Evolutionary conservation across 2,113 vertebrate genomes (phyloP).

Genomic region (Carlito syrichta): DNA sequence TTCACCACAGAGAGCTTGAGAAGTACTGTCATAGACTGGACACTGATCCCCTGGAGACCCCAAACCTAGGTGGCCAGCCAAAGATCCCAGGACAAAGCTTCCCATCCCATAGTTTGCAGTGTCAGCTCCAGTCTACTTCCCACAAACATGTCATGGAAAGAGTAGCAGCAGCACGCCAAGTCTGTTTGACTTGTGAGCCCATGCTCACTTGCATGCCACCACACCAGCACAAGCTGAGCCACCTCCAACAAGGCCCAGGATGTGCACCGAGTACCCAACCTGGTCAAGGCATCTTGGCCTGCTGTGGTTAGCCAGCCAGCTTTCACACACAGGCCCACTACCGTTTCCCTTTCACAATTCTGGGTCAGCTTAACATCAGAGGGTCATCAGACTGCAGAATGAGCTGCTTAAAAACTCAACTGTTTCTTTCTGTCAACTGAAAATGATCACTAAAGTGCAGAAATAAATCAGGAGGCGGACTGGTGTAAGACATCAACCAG

Average conservation of each 20-base stretch:
- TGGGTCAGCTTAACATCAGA: not conserved
- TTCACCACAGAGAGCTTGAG: not conserved
- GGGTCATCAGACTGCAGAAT: not conserved
- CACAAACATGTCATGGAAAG: not conserved
- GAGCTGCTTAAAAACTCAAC: not conserved
- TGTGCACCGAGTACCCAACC: fast-evolving
- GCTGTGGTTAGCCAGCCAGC: not conserved
- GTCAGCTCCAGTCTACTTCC: not conserved
- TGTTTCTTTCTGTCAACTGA: not conserved
- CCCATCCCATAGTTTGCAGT: fast-evolving
- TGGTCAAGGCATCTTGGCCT: not conserved
- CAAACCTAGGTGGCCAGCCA: not conserved
- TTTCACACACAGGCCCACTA: not conserved
- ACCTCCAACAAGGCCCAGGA: not conserved
- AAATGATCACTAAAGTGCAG: not conserved
- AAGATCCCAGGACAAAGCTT: not conserved
- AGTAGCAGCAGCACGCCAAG: not conserved
- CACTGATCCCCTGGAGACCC: not conserved
- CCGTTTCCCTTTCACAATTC: not conserved
- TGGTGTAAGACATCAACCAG: not conserved
- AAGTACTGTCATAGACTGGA: not conserved
- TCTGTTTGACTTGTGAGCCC: not conserved
- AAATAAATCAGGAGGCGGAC: not conserved
- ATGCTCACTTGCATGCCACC: fast-evolving
- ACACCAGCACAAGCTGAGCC: not conserved